Percentiles rank a stretch among this genome's conserved stretches.
phyloP scores from a whole-genome alignment of 2,888 invertebrate species.

The Macroteleia sp. region DNA sequence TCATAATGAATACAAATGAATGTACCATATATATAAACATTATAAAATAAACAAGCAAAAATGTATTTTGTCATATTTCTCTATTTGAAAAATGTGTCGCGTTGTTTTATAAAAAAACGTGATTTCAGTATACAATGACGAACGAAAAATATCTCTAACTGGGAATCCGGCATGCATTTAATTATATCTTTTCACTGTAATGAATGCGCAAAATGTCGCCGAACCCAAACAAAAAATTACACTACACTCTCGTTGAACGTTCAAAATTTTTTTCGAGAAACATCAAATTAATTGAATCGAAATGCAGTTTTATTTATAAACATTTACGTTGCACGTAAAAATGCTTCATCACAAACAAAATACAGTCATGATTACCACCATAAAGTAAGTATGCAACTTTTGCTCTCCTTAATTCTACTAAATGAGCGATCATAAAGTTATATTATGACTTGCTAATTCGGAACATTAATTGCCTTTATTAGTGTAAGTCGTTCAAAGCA shows the following conservation, averaged over 20 bases:
- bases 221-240: slow-evolving; percentile 2
- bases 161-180: slow-evolving; percentile 73
- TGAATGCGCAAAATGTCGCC: slow-evolving; percentile 24
- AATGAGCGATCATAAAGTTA: slow-evolving; percentile 53
- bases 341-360: slow-evolving; percentile 5
- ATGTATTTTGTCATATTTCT: not conserved
- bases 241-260: not conserved
- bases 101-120: slow-evolving; percentile 8
- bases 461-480: slow-evolving; percentile 57
- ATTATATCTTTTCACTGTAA: slow-evolving; percentile 59
- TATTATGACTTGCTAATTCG: slow-evolving; percentile 57
- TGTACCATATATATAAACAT: too few relatives aligned
- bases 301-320: slow-evolving; percentile 11
- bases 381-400: slow-evolving; percentile 49
- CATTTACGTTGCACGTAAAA: slow-evolving; percentile 11
- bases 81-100: slow-evolving; percentile 14
- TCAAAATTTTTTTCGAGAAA: not conserved
- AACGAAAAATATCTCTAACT: slow-evolving; percentile 64
- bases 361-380: slow-evolving; percentile 14
- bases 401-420: slow-evolving; percentile 50
- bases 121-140: slow-evolving; percentile 10
- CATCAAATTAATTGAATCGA: too few relatives aligned
- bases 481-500: slow-evolving; percentile 47
- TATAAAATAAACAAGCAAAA: too few relatives aligned
- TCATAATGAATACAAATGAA: too few relatives aligned